Evolutionary conservation across 2,888 invertebrate species (phyloP), one percentile per base, ranked within the genome.

Genomic region (Deroplatys truncata): DNA sequence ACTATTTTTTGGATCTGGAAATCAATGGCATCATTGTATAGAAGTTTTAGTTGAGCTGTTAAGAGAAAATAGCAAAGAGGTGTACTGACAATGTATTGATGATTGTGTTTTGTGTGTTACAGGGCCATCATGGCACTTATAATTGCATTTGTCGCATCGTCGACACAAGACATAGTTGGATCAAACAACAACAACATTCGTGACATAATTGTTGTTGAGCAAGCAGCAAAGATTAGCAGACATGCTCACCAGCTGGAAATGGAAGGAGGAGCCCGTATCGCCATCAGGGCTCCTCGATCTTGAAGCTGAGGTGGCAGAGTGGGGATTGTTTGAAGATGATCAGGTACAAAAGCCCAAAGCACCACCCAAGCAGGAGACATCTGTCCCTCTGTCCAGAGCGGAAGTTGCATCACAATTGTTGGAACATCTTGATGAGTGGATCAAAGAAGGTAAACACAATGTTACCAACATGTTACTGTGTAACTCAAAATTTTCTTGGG

Each of bases 51-150:
- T 5, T 35, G 35, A 35, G 7, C 35, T 35, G 4, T 43, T 43
- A 43, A 43, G 43, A 43, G 43, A 43, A 43, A 43, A 2, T 43
- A 43, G 13, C 13, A 43, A 43, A 35, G 35, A 35, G 31, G 35
- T 35, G 8, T 7, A 43, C 43, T 43, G 43, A 13, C 7, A 13
- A 13, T 43, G 13, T 43, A 43, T 13, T 43, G 43, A 43, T 10
- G 43, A 43, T 28, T 56, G 28, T 72, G 3, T 84, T 15, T 49
- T 82, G 29, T 92, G 91, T 91, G 93, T 96, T 95, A 91, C 95
- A 97, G 97, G 94, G 97, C 97, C 97, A 96, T 92, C 93, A 97
- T 97, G 97, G 97, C 97, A 95, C 95, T 95, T 95, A 94, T 94
- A 94, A 93, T 95, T 95, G 95, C 95, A 95, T 95, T 93, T 94